A percentile compares a stretch with the other conserved stretches of the same genome.
These are phyloP conservation scores for Equus przewalskii DNA, from an alignment of 2,113 vertebrate genomes.

Conservation along the genomic window DNA sequence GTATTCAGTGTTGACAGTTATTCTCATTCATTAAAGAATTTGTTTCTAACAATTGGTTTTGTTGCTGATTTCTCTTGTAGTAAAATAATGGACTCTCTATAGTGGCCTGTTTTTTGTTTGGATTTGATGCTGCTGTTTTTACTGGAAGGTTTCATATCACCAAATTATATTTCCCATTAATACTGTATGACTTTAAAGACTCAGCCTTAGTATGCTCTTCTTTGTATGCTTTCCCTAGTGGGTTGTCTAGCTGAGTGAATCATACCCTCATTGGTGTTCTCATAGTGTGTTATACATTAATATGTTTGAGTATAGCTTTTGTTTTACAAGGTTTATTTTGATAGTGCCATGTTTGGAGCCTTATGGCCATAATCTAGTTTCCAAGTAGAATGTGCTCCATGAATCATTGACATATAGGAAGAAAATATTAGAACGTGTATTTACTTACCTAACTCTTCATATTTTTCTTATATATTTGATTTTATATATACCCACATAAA, in stretches of 20 bases:
- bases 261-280: not conserved
- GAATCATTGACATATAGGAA: not conserved
- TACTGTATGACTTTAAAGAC: not conserved
- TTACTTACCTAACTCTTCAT: not conserved
- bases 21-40: constrained; percentile 7
- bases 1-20: not conserved
- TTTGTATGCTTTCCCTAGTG: not conserved
- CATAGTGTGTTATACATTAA: not conserved
- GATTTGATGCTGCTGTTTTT: constrained; percentile 29
- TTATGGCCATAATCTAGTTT: not conserved
- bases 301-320: not conserved
- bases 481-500: not conserved
- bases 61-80: not conserved
- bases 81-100: not conserved
- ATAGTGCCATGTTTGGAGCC: not conserved
- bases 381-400: not conserved
- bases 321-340: not conserved
- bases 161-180: not conserved
- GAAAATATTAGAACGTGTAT: constrained; percentile 5
- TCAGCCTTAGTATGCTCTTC: not conserved
- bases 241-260: not conserved
- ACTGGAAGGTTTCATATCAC: not conserved
- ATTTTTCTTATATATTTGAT: constrained; percentile 30
- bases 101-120: not conserved
- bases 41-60: constrained; percentile 52